phyloP scores from a whole-genome alignment of 2,888 invertebrate genomes.

The Apotomis turbidana region DNA sequence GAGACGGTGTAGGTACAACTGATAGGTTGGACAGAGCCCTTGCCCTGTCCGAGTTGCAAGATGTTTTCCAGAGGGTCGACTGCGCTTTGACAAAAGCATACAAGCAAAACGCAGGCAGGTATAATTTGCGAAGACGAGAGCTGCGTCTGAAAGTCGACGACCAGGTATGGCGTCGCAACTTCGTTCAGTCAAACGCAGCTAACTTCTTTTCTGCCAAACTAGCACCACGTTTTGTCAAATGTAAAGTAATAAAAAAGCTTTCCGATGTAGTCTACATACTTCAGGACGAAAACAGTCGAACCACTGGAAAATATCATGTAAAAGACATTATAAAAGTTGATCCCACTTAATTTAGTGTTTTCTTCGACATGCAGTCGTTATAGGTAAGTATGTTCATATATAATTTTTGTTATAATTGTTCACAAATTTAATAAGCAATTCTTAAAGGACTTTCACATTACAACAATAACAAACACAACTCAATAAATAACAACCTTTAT shows the following conservation, averaged over 20 bases:
- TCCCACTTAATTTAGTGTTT: too few species aligned
- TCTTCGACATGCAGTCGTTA: too few species aligned
- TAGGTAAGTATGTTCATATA: too few species aligned
- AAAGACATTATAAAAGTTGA: constrained; percentile 5
- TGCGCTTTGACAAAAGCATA: not conserved
- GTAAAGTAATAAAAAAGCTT: too few species aligned
- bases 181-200: not conserved
- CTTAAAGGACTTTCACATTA: too few species aligned
- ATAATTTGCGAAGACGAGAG: not conserved
- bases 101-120: constrained; percentile 1
- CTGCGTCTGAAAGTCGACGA: constrained; percentile 10
- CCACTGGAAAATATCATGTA: constrained; percentile 14
- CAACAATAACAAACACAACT: too few species aligned
- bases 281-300: not conserved
- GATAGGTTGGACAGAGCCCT: too few species aligned
- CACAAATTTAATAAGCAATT: too few species aligned
- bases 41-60: not conserved
- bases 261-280: not conserved
- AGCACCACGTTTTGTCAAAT: too few species aligned
- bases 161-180: not conserved
- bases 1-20: not conserved
- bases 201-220: too few species aligned
- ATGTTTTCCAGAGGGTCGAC: not conserved
- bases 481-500: too few species aligned
- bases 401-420: too few species aligned